Evolutionary conservation across 2,797 vertebrate species (phyloP).

Genomic region (Amblyopsis hoosieri): DNA sequence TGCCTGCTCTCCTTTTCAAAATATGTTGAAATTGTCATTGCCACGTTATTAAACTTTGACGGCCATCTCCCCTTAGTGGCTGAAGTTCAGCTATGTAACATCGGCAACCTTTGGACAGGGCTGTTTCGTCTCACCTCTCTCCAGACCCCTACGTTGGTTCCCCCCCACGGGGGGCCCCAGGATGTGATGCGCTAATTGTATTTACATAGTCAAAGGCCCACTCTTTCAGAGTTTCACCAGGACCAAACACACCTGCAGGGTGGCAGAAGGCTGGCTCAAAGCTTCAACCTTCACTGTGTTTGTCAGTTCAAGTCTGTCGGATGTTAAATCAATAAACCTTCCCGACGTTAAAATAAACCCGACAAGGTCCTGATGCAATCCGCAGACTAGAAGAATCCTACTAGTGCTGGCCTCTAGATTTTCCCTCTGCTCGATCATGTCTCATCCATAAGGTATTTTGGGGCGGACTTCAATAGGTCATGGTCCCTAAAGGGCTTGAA

Average conservation of each 20-base stretch:
- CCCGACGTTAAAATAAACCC: constrained; percentile 40
- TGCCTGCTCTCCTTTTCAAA: no score
- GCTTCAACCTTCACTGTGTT: constrained; percentile 47
- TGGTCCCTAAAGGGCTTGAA: constrained; percentile 4
- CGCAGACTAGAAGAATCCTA: constrained; percentile 49
- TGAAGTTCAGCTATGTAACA: constrained; percentile 14
- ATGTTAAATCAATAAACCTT: constrained; percentile 75
- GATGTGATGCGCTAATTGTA: constrained; percentile 71
- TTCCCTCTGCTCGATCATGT: constrained; percentile 44
- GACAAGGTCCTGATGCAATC: constrained; percentile 41
- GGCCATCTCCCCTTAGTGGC: background rate
- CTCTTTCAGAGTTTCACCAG: constrained; percentile 47
- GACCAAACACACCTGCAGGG: constrained; percentile 79
- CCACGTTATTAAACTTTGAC: background rate
- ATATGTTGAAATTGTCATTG: constrained; percentile 1
- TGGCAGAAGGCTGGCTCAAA: constrained; percentile 39
- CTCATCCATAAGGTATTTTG: constrained; percentile 57
- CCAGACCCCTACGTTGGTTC: constrained; percentile 7
- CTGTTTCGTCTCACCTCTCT: constrained; percentile 47
- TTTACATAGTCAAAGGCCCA: constrained; percentile 63
- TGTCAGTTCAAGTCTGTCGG: constrained; percentile 54
- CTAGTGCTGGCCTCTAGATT: constrained; percentile 51
- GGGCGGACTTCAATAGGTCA: constrained; percentile 32
- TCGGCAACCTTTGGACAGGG: constrained; percentile 19
- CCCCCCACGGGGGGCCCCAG: constrained; percentile 40